These are phyloP conservation scores for Seira sanloemensis DNA, from an alignment of 2,888 invertebrate genomes.

Conservation along the genomic window DNA sequence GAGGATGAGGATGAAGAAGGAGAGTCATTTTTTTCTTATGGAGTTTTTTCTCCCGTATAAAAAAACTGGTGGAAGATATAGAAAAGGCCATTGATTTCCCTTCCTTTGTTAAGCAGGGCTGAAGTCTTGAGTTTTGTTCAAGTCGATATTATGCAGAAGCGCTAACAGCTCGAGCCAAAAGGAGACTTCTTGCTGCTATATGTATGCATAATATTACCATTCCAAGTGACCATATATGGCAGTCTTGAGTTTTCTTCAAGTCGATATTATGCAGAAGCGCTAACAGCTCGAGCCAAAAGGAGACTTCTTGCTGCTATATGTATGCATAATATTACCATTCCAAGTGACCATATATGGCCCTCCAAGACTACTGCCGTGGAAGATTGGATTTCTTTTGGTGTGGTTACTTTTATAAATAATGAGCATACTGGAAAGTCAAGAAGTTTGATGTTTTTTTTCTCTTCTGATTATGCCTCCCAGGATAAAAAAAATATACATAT, in stretches of 20 bases:
- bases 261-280: constrained; percentile 57
- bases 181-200: constrained; percentile 55
- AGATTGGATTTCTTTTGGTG: not conserved
- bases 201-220: constrained; percentile 55
- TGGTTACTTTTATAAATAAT: not conserved
- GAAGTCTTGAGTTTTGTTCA: not conserved
- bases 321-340: constrained; percentile 53
- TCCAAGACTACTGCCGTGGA: constrained; percentile 23
- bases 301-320: constrained; percentile 57
- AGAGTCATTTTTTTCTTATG: not conserved
- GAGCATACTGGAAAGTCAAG: not conserved
- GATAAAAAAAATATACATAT: not conserved
- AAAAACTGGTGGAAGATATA: not conserved
- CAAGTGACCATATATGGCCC: constrained; percentile 37
- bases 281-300: constrained; percentile 57
- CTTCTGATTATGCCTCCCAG: not conserved
- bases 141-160: constrained; percentile 58
- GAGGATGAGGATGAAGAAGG: not conserved
- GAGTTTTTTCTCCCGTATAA: not conserved
- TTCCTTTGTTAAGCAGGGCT: constrained; percentile 12
- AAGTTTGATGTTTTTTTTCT: not conserved
- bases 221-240: constrained; percentile 40
- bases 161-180: constrained; percentile 59
- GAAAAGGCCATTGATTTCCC: not conserved
- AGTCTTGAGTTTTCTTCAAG: not conserved